phyloP scores from a whole-genome alignment of 1,140 invertebrate genomes.

The Macrobrachium rosenbergii region DNA sequence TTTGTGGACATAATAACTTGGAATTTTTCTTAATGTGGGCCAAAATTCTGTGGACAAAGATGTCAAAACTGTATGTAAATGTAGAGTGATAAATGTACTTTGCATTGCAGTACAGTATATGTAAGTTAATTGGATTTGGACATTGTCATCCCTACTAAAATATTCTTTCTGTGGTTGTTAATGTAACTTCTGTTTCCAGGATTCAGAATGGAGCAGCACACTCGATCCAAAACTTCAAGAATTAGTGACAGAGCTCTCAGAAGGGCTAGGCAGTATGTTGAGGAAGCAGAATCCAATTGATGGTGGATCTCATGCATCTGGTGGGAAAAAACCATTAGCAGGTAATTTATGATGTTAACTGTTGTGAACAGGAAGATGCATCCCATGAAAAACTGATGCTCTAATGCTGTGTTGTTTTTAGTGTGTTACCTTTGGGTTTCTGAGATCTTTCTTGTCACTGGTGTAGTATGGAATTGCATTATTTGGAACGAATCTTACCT shows the following conservation, averaged over 20 bases:
- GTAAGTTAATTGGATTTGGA: background rate
- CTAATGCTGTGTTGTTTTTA: no score
- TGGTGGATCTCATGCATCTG: slow-evolving; percentile 52
- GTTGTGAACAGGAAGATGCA: slow-evolving; percentile 15
- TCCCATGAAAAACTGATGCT: background rate
- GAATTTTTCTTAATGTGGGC: no score
- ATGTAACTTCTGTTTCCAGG: slow-evolving; percentile 64
- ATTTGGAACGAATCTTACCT: no score
- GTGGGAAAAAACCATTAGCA: slow-evolving; percentile 44
- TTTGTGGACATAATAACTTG: no score
- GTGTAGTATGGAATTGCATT: no score
- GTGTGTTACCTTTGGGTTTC: no score
- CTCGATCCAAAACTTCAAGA: slow-evolving; percentile 74
- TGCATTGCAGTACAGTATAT: background rate
- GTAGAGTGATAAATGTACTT: background rate
- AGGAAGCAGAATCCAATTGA: slow-evolving; percentile 69
- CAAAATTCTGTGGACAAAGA: background rate
- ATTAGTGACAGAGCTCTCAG: slow-evolving; percentile 73
- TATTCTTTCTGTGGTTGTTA: background rate
- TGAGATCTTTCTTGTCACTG: no score
- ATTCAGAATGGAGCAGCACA: slow-evolving; percentile 72
- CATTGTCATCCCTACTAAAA: background rate
- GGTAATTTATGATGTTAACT: slow-evolving; percentile 21
- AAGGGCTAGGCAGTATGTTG: slow-evolving; percentile 72
- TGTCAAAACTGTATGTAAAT: background rate